Conservation (phyloP, 2,888 invertebrate genomes). For the Mesorhabditis belari region DNA sequence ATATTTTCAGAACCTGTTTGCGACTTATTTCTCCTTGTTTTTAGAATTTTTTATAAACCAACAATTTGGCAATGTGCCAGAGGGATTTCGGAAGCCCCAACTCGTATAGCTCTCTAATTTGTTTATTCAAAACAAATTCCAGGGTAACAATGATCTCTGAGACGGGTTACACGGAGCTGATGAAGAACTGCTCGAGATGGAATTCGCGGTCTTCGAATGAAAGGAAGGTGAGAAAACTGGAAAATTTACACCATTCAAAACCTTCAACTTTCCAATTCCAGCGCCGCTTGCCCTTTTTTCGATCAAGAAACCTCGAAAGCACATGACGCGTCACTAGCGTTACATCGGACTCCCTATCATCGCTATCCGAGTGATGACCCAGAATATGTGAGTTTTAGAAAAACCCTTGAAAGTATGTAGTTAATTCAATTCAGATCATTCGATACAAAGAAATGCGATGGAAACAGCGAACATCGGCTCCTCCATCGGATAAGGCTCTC, state of each 20-base stretch:
- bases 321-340: background rate
- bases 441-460: conserved; percentile 42
- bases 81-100: too few species aligned
- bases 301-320: background rate
- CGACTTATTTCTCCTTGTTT: too few species aligned
- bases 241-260: background rate
- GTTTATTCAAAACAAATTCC: too few species aligned
- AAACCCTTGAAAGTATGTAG: too few species aligned
- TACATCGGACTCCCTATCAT: background rate
- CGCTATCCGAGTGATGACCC: background rate
- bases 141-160: conserved; percentile 46
- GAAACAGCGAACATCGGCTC: conserved; percentile 29
- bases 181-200: conserved; percentile 50
- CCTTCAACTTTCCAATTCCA: background rate
- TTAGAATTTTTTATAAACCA: too few species aligned
- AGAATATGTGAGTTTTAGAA: background rate
- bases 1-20: too few species aligned
- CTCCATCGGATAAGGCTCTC: conserved; percentile 43
- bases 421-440: conserved; percentile 30
- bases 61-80: too few species aligned
- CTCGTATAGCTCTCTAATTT: too few species aligned
- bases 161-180: conserved; percentile 42
- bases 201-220: conserved; percentile 36
- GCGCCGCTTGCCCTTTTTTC: background rate
- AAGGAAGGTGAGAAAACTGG: conserved; percentile 14